A percentile compares a stretch with the other conserved stretches of the same genome.
Evolutionary conservation across 2,113 vertebrate genomes (phyloP).

Genomic region (Conger conger): DNA sequence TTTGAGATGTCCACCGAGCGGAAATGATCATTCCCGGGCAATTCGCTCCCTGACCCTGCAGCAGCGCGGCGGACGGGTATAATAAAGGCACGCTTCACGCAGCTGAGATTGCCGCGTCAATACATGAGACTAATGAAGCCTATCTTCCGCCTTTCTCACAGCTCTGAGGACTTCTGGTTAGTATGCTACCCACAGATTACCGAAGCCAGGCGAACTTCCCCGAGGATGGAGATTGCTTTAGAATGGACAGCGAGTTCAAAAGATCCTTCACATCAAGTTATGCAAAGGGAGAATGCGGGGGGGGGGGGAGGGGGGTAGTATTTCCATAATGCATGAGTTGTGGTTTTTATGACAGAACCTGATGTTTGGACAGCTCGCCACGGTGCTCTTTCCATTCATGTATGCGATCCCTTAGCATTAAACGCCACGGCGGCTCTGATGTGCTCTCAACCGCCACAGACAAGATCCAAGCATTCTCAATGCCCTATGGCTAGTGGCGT

Average conservation of each 20-base stretch:
- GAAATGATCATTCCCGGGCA: background rate
- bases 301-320: background rate
- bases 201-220: slow-evolving; percentile 24
- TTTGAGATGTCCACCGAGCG: background rate
- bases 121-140: background rate
- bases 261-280: slow-evolving; percentile 9
- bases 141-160: background rate
- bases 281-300: background rate
- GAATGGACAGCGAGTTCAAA: slow-evolving; percentile 19
- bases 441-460: slow-evolving; percentile 3
- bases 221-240: slow-evolving; percentile 16
- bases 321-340: slow-evolving; percentile 38
- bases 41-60: background rate
- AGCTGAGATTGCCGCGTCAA: background rate
- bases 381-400: background rate
- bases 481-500: too few species aligned
- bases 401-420: background rate
- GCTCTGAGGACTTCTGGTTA: background rate
- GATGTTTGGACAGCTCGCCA: slow-evolving; percentile 17
- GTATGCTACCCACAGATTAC: slow-evolving; percentile 7
- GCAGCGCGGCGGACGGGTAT: background rate
- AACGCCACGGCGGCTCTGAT: background rate
- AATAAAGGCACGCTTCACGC: background rate
- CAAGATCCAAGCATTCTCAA: background rate
- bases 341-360: slow-evolving; percentile 28